Evolutionary conservation across 2,797 vertebrate genomes (phyloP).

Genomic region (Enteromius mattozi): DNA sequence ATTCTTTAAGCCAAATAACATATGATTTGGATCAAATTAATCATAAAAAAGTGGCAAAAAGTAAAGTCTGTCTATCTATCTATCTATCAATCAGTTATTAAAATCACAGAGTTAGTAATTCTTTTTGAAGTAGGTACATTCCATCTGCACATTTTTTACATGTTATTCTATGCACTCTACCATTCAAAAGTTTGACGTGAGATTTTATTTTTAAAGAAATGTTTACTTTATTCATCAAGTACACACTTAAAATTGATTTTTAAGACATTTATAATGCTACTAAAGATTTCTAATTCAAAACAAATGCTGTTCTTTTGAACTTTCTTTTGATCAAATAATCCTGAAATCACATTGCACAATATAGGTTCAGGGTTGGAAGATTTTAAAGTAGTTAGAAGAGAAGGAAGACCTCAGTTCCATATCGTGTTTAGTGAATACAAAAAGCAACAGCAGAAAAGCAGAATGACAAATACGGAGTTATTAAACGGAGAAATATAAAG

Average conservation of each 20-base stretch:
- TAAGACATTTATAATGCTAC: neutral
- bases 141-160: neutral
- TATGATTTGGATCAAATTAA: conserved; percentile 3
- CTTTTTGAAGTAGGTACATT: neutral
- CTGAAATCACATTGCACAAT: neutral
- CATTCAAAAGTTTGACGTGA: neutral
- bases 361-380: neutral
- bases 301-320: neutral
- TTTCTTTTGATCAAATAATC: neutral
- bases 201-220: neutral
- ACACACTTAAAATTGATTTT: neutral
- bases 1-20: neutral
- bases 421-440: neutral
- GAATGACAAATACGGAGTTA: neutral
- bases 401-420: neutral
- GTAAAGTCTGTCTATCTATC: no score
- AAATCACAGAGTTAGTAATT: neutral
- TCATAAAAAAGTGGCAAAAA: neutral
- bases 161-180: neutral
- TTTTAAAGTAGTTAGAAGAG: neutral
- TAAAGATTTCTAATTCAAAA: neutral
- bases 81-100: no score
- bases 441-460: neutral
- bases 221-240: neutral
- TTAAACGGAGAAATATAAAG: neutral